Conservation (phyloP, 2,888 invertebrate species). For the Scotopteryx bipunctaria region DNA sequence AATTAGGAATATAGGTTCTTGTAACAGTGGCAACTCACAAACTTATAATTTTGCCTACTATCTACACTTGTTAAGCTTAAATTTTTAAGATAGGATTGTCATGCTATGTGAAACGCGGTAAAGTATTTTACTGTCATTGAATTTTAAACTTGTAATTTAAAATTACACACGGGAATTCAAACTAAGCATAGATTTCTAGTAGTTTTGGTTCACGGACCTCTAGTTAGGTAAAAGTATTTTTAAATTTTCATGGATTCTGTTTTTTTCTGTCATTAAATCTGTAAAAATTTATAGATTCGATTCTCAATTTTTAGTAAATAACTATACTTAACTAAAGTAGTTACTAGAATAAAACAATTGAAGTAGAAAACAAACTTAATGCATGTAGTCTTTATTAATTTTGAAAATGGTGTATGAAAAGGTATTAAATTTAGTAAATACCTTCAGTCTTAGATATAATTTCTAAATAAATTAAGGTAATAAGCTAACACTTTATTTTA, state of each 20-base stretch:
- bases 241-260: no score
- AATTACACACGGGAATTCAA: no score
- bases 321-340: not conserved
- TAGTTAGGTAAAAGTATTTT: no score
- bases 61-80: constrained; percentile 3
- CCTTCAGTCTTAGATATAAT: constrained; percentile 4
- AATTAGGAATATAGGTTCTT: constrained; percentile 30
- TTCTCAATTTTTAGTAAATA: not conserved
- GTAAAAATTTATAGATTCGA: no score
- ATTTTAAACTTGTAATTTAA: no score
- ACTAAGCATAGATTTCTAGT: no score
- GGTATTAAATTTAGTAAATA: constrained; percentile 11
- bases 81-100: no score
- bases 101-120: no score
- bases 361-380: not conserved
- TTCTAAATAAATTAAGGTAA: constrained; percentile 22
- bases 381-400: not conserved
- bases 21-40: not conserved
- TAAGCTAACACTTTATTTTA: constrained; percentile 20
- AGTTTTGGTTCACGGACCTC: no score
- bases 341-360: not conserved
- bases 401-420: constrained; percentile 10
- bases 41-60: not conserved
- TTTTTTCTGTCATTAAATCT: no score
- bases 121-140: no score